phyloP scores from a whole-genome alignment of 2,888 invertebrate species.

The Ditylenchus weischeri region DNA sequence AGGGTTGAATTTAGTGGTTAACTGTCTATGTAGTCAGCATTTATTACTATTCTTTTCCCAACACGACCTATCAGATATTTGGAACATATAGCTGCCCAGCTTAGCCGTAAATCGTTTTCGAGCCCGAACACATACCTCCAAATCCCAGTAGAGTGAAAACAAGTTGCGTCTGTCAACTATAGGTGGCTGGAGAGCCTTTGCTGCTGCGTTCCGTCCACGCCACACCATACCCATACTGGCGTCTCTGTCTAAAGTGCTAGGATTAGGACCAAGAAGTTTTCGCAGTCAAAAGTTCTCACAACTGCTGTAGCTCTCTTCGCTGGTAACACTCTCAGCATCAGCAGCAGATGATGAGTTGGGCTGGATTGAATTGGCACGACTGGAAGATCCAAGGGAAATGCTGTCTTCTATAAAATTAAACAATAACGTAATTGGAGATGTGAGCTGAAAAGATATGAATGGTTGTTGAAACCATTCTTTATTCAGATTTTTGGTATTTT shows the following conservation, averaged over 20 bases:
- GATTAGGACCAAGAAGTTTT: background rate
- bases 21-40: too few relatives aligned
- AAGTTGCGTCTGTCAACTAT: slow-evolving; percentile 53
- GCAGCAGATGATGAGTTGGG: slow-evolving; percentile 18
- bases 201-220: slow-evolving; percentile 50
- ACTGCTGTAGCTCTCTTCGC: slow-evolving; percentile 44
- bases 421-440: background rate
- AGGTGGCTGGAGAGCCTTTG: slow-evolving; percentile 52
- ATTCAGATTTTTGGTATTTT: too few relatives aligned
- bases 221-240: slow-evolving; percentile 35
- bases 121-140: slow-evolving; percentile 33
- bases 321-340: slow-evolving; percentile 45
- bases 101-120: too few relatives aligned
- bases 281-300: slow-evolving; percentile 23
- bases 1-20: too few relatives aligned
- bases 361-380: slow-evolving; percentile 25
- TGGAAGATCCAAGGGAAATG: slow-evolving; percentile 26
- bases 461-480: too few relatives aligned
- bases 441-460: background rate
- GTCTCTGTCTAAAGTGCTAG: slow-evolving; percentile 39
- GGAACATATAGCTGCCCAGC: background rate
- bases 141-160: slow-evolving; percentile 48
- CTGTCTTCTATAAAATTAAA: slow-evolving; percentile 20
- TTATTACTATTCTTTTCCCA: too few relatives aligned
- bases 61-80: background rate